Evolutionary conservation across 1,140 invertebrate genomes (phyloP).

Genomic region (Gryllus bimaculatus): DNA sequence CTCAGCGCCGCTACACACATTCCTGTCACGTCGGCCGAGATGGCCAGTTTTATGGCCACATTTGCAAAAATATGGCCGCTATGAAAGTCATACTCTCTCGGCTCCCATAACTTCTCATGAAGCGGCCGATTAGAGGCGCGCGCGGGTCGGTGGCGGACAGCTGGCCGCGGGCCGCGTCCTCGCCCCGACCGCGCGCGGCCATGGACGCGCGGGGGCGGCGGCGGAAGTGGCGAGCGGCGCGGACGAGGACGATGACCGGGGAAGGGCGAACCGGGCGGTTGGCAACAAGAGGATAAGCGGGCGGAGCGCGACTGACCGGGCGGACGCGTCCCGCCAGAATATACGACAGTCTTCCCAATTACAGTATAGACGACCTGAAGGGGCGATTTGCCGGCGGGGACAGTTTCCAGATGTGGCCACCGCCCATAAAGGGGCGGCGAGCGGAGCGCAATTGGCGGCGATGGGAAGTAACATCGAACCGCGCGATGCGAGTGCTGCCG

Average conservation of each 20-base stretch:
- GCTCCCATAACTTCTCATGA: slow-evolving; percentile 14
- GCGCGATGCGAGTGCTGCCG: too few relatives aligned
- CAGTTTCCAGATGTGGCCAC: neutral
- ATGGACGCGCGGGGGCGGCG: too few relatives aligned
- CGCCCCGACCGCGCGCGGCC: neutral
- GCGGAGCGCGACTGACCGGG: too few relatives aligned
- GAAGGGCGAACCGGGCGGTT: neutral
- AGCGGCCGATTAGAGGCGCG: slow-evolving; percentile 11
- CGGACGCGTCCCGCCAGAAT: neutral
- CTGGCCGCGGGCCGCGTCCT: neutral
- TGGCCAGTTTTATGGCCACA: slow-evolving; percentile 17
- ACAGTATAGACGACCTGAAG: neutral
- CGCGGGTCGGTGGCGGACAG: neutral
- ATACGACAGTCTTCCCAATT: neutral
- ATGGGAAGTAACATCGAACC: neutral
- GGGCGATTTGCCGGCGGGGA: too few relatives aligned
- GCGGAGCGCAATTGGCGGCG: neutral
- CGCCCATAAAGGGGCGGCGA: neutral
- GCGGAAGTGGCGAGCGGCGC: too few relatives aligned
- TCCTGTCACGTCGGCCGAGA: slow-evolving; percentile 11
- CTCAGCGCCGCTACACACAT: slow-evolving; percentile 7
- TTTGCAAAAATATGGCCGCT: slow-evolving; percentile 16
- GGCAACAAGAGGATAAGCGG: neutral
- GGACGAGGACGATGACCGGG: neutral
- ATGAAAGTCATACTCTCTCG: slow-evolving; percentile 6